These are phyloP conservation scores for Palythoa grandis DNA, from an alignment of 92 coral and sea anemone species.

Conservation along the genomic window DNA sequence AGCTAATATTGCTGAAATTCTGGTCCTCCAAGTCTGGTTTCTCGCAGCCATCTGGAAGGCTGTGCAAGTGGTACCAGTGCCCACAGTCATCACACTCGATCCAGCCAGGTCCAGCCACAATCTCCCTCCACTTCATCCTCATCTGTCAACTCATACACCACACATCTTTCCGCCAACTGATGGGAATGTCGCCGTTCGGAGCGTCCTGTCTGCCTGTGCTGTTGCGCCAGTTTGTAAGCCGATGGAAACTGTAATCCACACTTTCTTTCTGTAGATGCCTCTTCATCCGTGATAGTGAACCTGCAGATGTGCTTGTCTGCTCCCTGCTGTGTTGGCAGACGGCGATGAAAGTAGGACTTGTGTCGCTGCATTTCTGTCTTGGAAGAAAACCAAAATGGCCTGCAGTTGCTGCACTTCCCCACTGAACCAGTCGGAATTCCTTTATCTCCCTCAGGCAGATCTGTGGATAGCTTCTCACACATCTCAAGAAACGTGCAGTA, in stretches of 20 bases:
- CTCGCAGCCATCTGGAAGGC: conserved; percentile 2
- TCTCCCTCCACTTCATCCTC: conserved; percentile 26
- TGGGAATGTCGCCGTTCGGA: conserved; percentile 1
- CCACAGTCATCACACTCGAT: background rate
- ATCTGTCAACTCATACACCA: conserved; percentile 8
- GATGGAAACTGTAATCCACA: conserved; percentile 20
- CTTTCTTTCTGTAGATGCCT: background rate
- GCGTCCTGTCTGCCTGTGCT: background rate
- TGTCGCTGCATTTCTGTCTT: conserved; percentile 10
- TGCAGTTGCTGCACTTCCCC: conserved; percentile 9
- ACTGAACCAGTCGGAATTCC: conserved; percentile 12
- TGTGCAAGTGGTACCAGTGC: conserved; percentile 17
- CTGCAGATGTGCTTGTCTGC: conserved; percentile 5
- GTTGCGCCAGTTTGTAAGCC: conserved; percentile 2
- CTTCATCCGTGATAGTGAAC: conserved; percentile 5
- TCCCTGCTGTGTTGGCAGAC: conserved; percentile 1
- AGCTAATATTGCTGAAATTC: conserved; percentile 9
- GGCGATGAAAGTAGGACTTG: conserved; percentile 11
- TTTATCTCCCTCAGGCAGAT: conserved; percentile 38
- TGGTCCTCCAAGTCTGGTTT: conserved; percentile 18
- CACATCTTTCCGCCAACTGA: conserved; percentile 9
- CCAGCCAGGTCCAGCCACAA: too few relatives aligned
- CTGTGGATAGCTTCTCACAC: conserved; percentile 32
- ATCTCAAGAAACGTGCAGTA: conserved; percentile 49
- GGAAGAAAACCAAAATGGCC: conserved; percentile 4